These are phyloP conservation scores for Muscicapa comitata DNA, from an alignment of 2,797 vertebrate species.

Conservation along the genomic window DNA sequence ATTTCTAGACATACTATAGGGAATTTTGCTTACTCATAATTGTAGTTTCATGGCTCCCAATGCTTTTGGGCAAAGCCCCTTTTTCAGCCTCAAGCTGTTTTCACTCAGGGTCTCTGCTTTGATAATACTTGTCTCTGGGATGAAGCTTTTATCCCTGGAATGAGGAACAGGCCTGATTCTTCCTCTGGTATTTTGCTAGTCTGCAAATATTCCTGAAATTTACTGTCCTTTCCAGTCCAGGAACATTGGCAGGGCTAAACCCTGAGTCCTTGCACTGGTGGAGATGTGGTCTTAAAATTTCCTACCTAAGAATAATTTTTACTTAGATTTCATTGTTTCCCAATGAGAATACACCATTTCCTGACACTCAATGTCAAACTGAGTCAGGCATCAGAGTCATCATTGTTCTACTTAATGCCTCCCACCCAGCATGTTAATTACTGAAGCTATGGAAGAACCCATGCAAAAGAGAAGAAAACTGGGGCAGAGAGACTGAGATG, in stretches of 20 bases:
- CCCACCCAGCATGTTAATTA: conserved; percentile 34
- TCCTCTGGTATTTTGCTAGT: not conserved
- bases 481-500: not conserved
- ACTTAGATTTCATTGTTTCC: not conserved
- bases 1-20: not conserved
- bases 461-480: not conserved
- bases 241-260: not conserved
- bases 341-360: not conserved
- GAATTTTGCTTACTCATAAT: not conserved
- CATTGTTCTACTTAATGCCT: conserved; percentile 39
- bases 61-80: not conserved
- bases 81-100: not conserved
- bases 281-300: fast-evolving
- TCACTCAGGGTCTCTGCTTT: not conserved
- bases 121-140: not conserved
- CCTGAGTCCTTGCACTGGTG: not conserved
- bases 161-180: not conserved
- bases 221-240: not conserved
- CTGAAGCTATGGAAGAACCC: not conserved
- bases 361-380: not conserved
- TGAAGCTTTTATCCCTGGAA: not conserved
- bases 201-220: not conserved
- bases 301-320: not conserved
- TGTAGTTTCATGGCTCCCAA: not conserved
- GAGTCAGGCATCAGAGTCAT: conserved; percentile 36